phyloP scores from a whole-genome alignment of 2,797 vertebrate species.

The Gymnoscopelus microlampas region DNA sequence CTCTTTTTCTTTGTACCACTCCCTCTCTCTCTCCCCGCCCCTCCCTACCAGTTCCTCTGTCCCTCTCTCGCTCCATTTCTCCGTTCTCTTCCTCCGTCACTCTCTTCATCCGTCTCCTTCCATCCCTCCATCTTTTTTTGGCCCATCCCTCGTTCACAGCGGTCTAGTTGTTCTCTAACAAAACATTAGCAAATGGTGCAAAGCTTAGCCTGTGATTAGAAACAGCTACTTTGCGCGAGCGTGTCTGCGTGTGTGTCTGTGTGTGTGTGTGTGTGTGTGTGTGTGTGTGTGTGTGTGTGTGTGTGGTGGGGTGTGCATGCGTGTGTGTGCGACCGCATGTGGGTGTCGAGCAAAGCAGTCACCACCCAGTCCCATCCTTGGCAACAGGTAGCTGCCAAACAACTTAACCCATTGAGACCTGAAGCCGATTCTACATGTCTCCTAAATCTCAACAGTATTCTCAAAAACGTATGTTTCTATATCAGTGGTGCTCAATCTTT shows the following conservation, averaged over 20 bases:
- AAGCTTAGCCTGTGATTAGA: conserved; percentile 54
- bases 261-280: conserved; percentile 49
- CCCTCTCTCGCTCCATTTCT: not conserved
- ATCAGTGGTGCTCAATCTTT: too few species aligned
- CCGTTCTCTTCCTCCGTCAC: not conserved
- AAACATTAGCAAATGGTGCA: conserved; percentile 61
- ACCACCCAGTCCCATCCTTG: conserved; percentile 25
- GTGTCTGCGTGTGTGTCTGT: conserved; percentile 20
- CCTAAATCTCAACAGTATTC: too few species aligned
- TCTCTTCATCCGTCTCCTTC: conserved; percentile 5
- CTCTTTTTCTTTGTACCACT: not conserved
- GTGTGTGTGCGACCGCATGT: too few species aligned
- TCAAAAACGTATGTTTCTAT: too few species aligned
- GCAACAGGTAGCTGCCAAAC: conserved; percentile 34
- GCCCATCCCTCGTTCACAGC: conserved; percentile 26
- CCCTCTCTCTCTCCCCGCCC: not conserved
- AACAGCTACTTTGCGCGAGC: conserved; percentile 37
- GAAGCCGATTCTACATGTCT: too few species aligned
- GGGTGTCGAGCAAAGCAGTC: too few species aligned
- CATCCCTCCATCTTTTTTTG: too few species aligned
- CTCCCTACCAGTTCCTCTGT: not conserved
- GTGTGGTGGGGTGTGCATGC: not conserved
- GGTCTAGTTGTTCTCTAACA: conserved; percentile 52
- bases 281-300: conserved; percentile 40
- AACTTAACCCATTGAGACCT: too few species aligned